Base-by-base conservation (phyloP, 2,888 invertebrate species). In the Podabrus alpinus region DNA sequence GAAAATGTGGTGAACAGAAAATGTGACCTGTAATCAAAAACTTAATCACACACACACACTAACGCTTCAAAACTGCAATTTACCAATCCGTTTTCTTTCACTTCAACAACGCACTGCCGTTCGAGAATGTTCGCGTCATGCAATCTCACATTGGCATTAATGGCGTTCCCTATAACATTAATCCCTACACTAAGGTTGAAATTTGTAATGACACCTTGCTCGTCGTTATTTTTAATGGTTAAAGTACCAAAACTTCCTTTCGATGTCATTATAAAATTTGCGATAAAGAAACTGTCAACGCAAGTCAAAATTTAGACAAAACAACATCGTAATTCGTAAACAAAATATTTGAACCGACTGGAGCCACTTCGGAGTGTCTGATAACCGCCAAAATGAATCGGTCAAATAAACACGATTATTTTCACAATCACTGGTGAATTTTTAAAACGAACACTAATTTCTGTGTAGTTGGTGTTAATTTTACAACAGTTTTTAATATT, bases 1-100 rank as follows among this genome's bases (percentile, higher is more conserved):
- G 9, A 64, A 64, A 19, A 64, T 19, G 4, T 64, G 17, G n/a
- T n/a, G 13, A n/a, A 19, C 13, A 13, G 21, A 19, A 7, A 64
- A 10, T 0, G 62, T 64, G 10, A 21, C 62, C 62, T 64, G n/a
- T n/a, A 21, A 64, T 9, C 9, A 13, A 64, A 64, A 15, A 64
- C 17, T 61, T 10, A 3, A n/a, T 15, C 19, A 19, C n/a, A 21
- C 9, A 13, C 13, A n/a, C 2, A 17, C 1, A 3, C 1, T 19
- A 9, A 64, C n/a, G n/a, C 7, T 19, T 13, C 11, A 15, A 64
- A n/a, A 11, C n/a, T 13, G 2, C 13, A 60, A 60, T 66, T 73
- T 69, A 73, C 73, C 73, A 73, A 13, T 25, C 66, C 21, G n/a
- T 69, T 66, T n/a, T 64, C 59, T 11, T 59, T 15, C 3, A 73